Conservation (phyloP, 2,888 invertebrate species). For the Trichopoda pennipes region DNA sequence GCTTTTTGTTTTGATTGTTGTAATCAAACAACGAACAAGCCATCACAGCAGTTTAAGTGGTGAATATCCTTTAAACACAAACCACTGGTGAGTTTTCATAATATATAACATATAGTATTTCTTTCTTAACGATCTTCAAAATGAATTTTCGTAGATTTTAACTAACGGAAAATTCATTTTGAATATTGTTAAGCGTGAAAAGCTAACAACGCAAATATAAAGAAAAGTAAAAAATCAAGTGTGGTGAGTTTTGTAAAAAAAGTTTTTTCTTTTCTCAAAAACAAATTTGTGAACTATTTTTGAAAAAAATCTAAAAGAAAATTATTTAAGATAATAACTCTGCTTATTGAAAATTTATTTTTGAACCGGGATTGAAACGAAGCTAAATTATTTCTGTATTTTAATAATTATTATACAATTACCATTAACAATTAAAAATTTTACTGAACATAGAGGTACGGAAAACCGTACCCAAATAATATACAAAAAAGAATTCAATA, state of each 20-base stretch:
- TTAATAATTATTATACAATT: not conserved
- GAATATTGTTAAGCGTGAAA: conserved; percentile 72
- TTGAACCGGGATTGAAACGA: no score
- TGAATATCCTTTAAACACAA: not conserved
- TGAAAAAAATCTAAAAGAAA: conserved; percentile 60
- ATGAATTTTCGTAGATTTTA: conserved; percentile 72
- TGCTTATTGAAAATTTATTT: conserved; percentile 4
- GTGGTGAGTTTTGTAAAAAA: conserved; percentile 58
- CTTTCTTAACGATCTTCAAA: conserved; percentile 72
- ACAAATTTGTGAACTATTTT: conserved; percentile 53
- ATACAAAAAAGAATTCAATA: no score
- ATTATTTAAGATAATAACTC: conserved; percentile 1
- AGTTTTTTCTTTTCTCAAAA: conserved; percentile 67
- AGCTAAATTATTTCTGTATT: not conserved
- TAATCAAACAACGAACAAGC: not conserved
- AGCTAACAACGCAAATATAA: conserved; percentile 55
- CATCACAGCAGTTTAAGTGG: conserved; percentile 8
- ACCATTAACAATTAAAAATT: no score
- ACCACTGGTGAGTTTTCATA: conserved; percentile 37
- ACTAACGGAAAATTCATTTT: conserved; percentile 72
- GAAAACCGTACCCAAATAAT: no score
- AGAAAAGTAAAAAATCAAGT: conserved; percentile 11
- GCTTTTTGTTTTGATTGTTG: conserved; percentile 24
- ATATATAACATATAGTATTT: conserved; percentile 42
- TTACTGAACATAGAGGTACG: no score